These are phyloP conservation scores for Watersipora subatra DNA, from an alignment of 1,140 invertebrate species.

Conservation along the genomic window DNA sequence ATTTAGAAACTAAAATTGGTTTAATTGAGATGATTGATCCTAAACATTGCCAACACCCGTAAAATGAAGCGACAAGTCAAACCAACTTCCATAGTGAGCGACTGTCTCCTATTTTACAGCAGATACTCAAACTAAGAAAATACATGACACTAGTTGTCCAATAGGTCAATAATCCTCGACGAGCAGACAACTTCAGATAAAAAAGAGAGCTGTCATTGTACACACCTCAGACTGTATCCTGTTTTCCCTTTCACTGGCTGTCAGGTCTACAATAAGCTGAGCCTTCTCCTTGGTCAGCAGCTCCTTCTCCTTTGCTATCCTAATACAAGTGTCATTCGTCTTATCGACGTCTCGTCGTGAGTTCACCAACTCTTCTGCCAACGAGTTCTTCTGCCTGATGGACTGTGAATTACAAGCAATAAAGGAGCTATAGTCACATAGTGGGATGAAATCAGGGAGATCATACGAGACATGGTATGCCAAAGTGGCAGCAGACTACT, in stretches of 20 bases:
- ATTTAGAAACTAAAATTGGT: too few relatives aligned
- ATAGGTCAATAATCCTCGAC: too few relatives aligned
- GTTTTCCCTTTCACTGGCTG: constrained; percentile 35
- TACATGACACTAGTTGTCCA: too few relatives aligned
- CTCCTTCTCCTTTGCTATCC: constrained; percentile 37
- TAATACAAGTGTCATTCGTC: constrained; percentile 20
- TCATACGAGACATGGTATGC: not conserved
- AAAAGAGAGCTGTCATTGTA: too few relatives aligned
- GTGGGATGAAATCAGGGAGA: not conserved
- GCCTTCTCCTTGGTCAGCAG: constrained; percentile 35
- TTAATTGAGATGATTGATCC: too few relatives aligned
- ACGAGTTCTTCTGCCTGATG: constrained; percentile 31
- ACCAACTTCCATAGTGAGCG: too few relatives aligned
- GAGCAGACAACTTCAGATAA: too few relatives aligned
- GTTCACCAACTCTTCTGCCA: constrained; percentile 35
- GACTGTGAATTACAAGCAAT: too few relatives aligned
- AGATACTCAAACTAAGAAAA: too few relatives aligned
- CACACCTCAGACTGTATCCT: constrained; percentile 29
- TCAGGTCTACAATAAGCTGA: constrained; percentile 32
- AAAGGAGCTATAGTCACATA: not conserved
- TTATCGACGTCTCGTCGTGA: constrained; percentile 29
- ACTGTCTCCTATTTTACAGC: too few relatives aligned
- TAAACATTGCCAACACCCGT: too few relatives aligned
- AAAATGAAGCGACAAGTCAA: too few relatives aligned
- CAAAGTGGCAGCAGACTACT: not conserved